These are phyloP conservation scores for Silurus glanis DNA, from an alignment of 2,113 vertebrate genomes.

Conservation along the genomic window DNA sequence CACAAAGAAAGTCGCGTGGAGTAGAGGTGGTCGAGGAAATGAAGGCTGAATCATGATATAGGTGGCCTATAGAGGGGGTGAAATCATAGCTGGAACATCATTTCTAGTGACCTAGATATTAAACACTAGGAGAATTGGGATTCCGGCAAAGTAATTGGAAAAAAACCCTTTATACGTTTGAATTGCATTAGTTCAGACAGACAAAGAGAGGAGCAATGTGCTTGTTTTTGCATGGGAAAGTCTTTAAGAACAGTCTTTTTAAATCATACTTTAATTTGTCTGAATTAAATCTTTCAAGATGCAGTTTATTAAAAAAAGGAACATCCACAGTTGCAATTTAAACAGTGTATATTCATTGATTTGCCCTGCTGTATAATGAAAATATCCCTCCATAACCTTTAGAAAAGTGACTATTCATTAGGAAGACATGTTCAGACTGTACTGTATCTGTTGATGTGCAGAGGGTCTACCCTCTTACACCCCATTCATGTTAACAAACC, in stretches of 20 bases:
- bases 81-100: neutral
- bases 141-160: neutral
- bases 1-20: slow-evolving; percentile 29
- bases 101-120: neutral
- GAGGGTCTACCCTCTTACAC: neutral
- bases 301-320: neutral
- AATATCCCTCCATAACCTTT: neutral
- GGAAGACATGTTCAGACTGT: neutral
- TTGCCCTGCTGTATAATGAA: neutral
- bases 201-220: neutral
- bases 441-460: neutral
- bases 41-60: neutral
- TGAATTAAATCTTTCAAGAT: neutral
- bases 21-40: slow-evolving; percentile 24
- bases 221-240: neutral
- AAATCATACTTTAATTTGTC: neutral
- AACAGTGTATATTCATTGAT: neutral
- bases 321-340: neutral
- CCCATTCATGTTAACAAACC: neutral
- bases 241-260: neutral
- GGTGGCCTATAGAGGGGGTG: neutral
- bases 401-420: neutral
- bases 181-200: slow-evolving; percentile 24
- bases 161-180: slow-evolving; percentile 24
- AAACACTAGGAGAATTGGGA: neutral